phyloP scores from a whole-genome alignment of 2,888 invertebrate genomes.

The Globia sparganii region DNA sequence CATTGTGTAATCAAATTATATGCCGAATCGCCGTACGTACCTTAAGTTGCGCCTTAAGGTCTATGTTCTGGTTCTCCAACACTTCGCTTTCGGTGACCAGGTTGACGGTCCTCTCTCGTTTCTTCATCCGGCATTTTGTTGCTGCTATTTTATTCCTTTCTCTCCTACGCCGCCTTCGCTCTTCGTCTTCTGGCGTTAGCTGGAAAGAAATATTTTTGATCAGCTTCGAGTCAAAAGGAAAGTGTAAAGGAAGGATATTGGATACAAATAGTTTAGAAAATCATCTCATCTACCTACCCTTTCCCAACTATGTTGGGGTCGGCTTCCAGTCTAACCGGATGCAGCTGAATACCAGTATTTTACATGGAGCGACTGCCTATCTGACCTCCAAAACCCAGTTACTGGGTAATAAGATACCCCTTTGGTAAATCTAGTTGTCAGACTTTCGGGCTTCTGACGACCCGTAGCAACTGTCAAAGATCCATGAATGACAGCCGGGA shows the following conservation, averaged over 20 bases:
- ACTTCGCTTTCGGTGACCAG: slow-evolving; percentile 96
- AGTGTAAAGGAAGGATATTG: neutral
- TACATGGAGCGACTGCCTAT: no score
- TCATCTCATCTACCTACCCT: no score
- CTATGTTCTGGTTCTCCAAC: slow-evolving; percentile 95
- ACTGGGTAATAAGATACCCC: no score
- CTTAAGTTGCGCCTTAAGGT: slow-evolving; percentile 94
- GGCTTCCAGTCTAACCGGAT: no score
- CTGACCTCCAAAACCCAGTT: no score
- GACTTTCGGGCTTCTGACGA: no score
- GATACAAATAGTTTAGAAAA: neutral
- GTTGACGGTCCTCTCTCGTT: slow-evolving; percentile 96
- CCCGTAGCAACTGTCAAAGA: no score
- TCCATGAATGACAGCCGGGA: no score
- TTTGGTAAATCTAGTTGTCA: no score
- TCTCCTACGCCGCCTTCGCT: slow-evolving; percentile 95
- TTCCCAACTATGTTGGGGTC: no score
- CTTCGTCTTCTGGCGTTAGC: slow-evolving; percentile 98
- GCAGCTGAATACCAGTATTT: no score
- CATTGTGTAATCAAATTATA: neutral
- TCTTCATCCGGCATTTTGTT: slow-evolving; percentile 98
- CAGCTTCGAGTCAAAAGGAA: neutral
- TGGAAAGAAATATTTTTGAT: slow-evolving; percentile 73
- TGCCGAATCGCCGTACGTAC: slow-evolving; percentile 68
- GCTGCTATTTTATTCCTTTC: slow-evolving; percentile 98